Conservation (phyloP, 2,113 vertebrate species). For the Phaethornis superciliosus region DNA sequence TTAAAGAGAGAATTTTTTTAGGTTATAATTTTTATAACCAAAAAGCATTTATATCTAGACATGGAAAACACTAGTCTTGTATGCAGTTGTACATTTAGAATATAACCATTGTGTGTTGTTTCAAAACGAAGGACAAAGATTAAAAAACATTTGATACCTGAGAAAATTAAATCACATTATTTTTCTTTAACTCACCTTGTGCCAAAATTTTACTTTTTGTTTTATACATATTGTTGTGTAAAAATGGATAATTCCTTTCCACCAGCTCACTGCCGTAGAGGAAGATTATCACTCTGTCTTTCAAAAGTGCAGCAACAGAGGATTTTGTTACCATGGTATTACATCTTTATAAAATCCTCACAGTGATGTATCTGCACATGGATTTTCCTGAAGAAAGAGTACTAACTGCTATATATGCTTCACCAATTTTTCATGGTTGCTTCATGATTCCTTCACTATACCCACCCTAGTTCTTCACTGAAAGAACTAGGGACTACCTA, state of each 20-base stretch:
- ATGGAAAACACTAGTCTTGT: neutral
- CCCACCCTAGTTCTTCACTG: neutral
- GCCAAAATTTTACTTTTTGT: neutral
- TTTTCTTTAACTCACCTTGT: neutral
- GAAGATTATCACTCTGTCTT: neutral
- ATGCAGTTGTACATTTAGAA: neutral
- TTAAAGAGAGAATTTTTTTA: neutral
- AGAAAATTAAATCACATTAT: neutral
- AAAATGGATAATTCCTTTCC: neutral
- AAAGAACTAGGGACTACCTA: neutral
- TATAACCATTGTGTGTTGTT: neutral
- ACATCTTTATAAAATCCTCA: neutral
- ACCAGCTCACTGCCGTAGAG: neutral
- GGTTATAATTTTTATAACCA: neutral
- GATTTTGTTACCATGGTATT: neutral
- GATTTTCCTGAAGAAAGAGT: neutral
- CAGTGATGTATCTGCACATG: neutral
- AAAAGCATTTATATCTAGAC: neutral
- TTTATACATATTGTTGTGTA: neutral
- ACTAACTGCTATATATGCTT: neutral
- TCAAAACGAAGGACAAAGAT: neutral
- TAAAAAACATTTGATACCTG: neutral
- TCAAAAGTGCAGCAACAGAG: neutral
- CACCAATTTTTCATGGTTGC: neutral
- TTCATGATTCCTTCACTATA: neutral